A percentile compares a stretch with the other conserved stretches of the same genome.
Evolutionary conservation across 2,888 invertebrate genomes (phyloP).

Genomic region (Malachius bipustulatus): DNA sequence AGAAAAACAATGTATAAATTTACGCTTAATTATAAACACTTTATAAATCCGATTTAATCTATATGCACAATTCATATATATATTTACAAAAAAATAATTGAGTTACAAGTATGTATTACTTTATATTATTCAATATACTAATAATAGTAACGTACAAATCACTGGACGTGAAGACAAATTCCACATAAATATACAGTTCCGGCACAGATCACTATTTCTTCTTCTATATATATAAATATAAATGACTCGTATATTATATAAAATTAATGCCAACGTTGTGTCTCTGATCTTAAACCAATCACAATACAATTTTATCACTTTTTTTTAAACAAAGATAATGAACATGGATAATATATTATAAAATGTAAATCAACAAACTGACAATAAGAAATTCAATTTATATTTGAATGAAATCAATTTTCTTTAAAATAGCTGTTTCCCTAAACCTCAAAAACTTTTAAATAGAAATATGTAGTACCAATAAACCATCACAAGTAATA

Average conservation of each 20-base stretch:
- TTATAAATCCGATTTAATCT: constrained; percentile 37
- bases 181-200: constrained; percentile 34
- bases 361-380: too few relatives aligned
- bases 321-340: too few relatives aligned
- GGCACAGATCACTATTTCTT: constrained; percentile 30
- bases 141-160: constrained; percentile 35
- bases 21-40: constrained; percentile 35
- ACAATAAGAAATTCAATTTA: too few relatives aligned
- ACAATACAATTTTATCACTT: too few relatives aligned
- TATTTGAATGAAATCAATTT: too few relatives aligned
- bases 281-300: constrained; percentile 9
- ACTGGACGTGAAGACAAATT: constrained; percentile 36
- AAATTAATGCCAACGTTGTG: background rate
- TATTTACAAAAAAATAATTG: constrained; percentile 37
- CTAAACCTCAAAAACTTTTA: too few relatives aligned
- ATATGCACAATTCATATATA: constrained; percentile 38
- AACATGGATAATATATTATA: too few relatives aligned
- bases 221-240: too few relatives aligned
- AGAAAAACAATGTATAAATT: constrained; percentile 29
- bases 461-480: too few relatives aligned
- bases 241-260: constrained; percentile 18
- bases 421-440: too few relatives aligned
- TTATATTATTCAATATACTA: constrained; percentile 23
- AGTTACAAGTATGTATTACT: constrained; percentile 32
- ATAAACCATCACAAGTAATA: too few relatives aligned